Evolutionary conservation across 2,888 invertebrate genomes (phyloP).

Genomic region (Sarcophaga subvicina): DNA sequence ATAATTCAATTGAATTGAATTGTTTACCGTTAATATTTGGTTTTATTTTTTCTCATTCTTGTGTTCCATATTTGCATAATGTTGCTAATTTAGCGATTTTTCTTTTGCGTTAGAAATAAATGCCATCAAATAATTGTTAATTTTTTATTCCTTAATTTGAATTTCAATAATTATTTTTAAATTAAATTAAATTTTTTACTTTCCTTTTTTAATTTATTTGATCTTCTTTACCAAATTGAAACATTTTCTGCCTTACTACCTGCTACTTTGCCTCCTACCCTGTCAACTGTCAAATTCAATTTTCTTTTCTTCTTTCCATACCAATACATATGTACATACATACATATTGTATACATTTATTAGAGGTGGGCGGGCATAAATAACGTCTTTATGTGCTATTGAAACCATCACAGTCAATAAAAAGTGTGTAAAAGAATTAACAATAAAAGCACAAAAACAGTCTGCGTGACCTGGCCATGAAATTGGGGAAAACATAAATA

Average conservation of each 20-base stretch:
- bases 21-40: conserved; percentile 11
- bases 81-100: neutral
- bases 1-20: conserved; percentile 35
- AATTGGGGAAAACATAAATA: conserved; percentile 8
- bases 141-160: too few species aligned
- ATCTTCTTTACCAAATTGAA: neutral
- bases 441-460: conserved; percentile 7
- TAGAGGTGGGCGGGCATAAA: neutral
- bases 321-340: too few species aligned
- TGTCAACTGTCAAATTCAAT: neutral
- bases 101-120: neutral
- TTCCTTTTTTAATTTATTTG: neutral
- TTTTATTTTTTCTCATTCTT: neutral
- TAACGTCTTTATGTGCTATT: conserved; percentile 27
- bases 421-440: too few species aligned
- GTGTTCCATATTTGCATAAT: neutral
- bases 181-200: neutral
- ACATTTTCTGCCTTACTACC: neutral
- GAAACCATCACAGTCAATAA: neutral
- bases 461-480: conserved; percentile 49
- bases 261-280: too few species aligned
- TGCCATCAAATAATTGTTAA: too few species aligned
- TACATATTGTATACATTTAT: too few species aligned
- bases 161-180: neutral
- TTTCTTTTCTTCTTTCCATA: neutral